Evolutionary conservation across 2,113 vertebrate genomes (phyloP).

Genomic region (Corythaixoides concolor): DNA sequence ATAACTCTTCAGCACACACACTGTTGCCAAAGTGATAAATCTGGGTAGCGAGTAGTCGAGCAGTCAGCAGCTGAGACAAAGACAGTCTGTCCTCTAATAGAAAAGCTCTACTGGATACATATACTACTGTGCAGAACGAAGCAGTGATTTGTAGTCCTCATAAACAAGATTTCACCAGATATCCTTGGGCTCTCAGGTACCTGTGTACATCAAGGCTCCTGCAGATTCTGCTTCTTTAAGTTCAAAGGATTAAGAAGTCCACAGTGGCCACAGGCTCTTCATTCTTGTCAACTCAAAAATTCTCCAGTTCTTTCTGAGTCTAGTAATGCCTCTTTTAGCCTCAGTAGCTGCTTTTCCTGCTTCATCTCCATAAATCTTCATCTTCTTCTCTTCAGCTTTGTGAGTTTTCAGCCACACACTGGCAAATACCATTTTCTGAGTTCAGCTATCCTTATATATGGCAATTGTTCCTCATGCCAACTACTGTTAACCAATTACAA

Average conservation of each 20-base stretch:
- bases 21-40: conserved; percentile 31
- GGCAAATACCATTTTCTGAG: background rate
- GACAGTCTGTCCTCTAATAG: conserved; percentile 8
- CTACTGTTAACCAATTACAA: background rate
- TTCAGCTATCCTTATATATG: background rate
- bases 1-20: background rate
- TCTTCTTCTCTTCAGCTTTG: background rate
- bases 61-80: conserved; percentile 28
- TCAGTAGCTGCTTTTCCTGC: background rate
- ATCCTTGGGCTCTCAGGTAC: background rate
- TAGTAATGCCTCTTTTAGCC: background rate
- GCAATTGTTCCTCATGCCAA: background rate
- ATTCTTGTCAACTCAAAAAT: background rate
- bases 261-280: background rate
- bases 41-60: background rate
- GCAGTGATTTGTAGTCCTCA: background rate
- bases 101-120: background rate
- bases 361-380: background rate
- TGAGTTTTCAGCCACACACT: background rate
- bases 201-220: background rate
- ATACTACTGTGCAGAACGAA: background rate
- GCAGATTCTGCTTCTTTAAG: background rate
- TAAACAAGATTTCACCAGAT: background rate
- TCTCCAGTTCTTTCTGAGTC: background rate
- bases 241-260: background rate